Evolutionary conservation across 2,797 vertebrate species (phyloP), one percentile per base, ranked within the genome.

Genomic region (Lates japonicus): DNA sequence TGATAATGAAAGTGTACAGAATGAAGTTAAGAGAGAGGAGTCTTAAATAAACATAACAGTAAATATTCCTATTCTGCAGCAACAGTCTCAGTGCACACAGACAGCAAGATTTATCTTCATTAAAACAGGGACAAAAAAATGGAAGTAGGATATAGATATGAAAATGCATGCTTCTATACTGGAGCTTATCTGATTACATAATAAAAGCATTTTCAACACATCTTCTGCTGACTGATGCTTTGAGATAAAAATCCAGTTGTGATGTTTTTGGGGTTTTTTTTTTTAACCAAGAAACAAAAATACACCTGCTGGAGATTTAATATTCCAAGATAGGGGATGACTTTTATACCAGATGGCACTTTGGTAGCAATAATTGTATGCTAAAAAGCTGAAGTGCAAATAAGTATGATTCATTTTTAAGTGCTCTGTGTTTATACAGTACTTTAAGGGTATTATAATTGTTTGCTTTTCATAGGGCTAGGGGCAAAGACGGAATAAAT

Each of bases 331-430:
- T 16, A 74, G 39, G 64, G 71, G 71, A 87, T 72, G 52, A 78
- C 83, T 88, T 88, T 88, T 70, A 80, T 70, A 62, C 71, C 67
- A 84, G 78, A 87, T 85, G 81, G 69, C n/a, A 69, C 63, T 83
- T 85, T 54, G 35, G 76, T 67, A 80, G 70, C 78, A 87, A 89
- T 83, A 90, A 89, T 52, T 80, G 74, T 74, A 64, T 80, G 75
- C 81, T 67, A 78, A 83, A 78, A 88, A 87, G 80, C 78, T 59
- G 51, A 84, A 77, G 81, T 83, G 78, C 81, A 91, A 87, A 90
- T 85, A 80, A 78, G 83, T 80, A 35, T 84, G 86, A 94, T 83
- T 92, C 84, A 89, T 83, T 87, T 88, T 86, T 88, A 90, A 90
- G 83, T 79, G 87, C 69, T 85, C 75, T 75, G 61, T 88, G 81